Percentiles rank a stretch among this genome's conserved stretches.
Conservation (phyloP, 2,888 invertebrate species). For the Podabrus alpinus region DNA sequence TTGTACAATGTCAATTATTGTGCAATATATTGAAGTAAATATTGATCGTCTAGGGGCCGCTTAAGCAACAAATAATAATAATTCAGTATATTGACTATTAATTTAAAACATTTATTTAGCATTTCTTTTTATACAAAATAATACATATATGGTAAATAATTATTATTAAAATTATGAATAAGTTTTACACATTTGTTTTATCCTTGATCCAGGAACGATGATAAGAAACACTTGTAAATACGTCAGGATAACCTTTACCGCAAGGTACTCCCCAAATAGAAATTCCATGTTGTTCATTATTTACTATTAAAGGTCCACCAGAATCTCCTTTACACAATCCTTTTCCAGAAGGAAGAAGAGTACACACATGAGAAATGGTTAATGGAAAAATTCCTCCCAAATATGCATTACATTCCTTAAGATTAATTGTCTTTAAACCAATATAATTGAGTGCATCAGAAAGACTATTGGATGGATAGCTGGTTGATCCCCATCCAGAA, state of each 20-base stretch:
- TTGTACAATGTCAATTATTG: too few species aligned
- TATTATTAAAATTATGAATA: neutral
- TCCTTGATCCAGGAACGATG: neutral
- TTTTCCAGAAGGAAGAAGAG: neutral
- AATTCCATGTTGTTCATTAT: neutral
- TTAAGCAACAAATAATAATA: too few species aligned
- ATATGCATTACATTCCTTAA: conserved; percentile 40
- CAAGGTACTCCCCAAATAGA: neutral
- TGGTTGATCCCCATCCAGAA: conserved; percentile 38
- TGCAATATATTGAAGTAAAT: too few species aligned
- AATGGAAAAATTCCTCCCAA: neutral
- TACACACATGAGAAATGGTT: neutral
- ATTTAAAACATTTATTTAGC: neutral
- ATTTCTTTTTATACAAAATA: neutral
- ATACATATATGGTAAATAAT: neutral
- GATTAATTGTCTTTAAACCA: conserved; percentile 56
- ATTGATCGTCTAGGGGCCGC: too few species aligned
- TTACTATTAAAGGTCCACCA: neutral
- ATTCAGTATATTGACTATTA: too few species aligned
- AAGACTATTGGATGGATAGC: conserved; percentile 58
- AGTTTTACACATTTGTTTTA: neutral
- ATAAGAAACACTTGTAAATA: neutral
- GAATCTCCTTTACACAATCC: neutral
- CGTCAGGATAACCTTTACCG: neutral
- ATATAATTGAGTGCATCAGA: conserved; percentile 63